phyloP scores from a whole-genome alignment of 2,888 invertebrate genomes.

The Pimpla rufipes region DNA sequence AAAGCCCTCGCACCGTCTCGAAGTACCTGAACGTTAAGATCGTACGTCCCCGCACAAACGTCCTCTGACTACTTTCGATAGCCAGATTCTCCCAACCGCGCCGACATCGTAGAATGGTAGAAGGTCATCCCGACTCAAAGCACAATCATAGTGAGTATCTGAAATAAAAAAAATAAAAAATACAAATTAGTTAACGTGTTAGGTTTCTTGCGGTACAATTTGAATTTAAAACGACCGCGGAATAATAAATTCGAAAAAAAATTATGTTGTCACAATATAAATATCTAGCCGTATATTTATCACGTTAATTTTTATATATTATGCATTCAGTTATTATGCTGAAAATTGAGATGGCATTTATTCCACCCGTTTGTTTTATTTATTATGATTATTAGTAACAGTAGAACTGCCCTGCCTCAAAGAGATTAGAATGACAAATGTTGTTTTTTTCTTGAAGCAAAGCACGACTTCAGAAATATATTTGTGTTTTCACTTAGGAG shows the following conservation, averaged over 20 bases:
- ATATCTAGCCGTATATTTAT: no score
- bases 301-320: no score
- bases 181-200: neutral
- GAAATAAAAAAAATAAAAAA: neutral
- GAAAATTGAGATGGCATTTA: neutral
- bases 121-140: slow-evolving; percentile 93
- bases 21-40: slow-evolving; percentile 69
- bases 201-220: neutral
- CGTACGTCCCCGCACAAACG: slow-evolving; percentile 71
- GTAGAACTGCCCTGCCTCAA: neutral
- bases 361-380: neutral
- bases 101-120: slow-evolving; percentile 93
- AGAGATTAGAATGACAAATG: neutral
- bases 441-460: neutral
- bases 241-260: neutral
- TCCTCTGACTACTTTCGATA: slow-evolving; percentile 77
- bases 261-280: no score
- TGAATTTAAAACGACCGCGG: neutral
- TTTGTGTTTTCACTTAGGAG: neutral
- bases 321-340: neutral
- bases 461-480: neutral
- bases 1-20: slow-evolving; percentile 71
- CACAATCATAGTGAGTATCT: slow-evolving; percentile 90
- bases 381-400: neutral
- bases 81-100: slow-evolving; percentile 82